Percentiles rank a stretch among this genome's conserved stretches.
Evolutionary conservation across 2,113 vertebrate species (phyloP).

Genomic region (Boulengeromyrus knoepffleri): DNA sequence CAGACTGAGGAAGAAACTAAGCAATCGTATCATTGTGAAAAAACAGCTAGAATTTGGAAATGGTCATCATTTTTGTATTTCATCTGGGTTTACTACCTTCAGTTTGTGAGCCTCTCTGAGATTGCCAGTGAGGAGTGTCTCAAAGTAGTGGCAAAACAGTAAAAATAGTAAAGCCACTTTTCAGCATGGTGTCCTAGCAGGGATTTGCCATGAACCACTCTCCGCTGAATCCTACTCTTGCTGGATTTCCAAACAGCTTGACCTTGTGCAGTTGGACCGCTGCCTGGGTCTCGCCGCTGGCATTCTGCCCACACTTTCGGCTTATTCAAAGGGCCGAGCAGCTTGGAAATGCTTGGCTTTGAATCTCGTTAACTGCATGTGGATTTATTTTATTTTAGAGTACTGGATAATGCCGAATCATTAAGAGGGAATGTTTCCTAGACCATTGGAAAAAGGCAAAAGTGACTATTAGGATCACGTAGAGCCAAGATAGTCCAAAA

Average conservation of each 20-base stretch:
- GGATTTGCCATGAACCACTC: neutral
- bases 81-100: neutral
- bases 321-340: neutral
- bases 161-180: neutral
- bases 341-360: neutral
- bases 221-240: neutral
- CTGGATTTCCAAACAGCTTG: neutral
- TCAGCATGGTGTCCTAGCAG: neutral
- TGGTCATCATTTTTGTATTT: neutral
- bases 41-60: neutral
- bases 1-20: neutral
- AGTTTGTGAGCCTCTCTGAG: neutral
- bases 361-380: neutral
- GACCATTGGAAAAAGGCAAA: neutral
- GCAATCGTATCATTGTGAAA: neutral
- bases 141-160: neutral
- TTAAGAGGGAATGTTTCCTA: neutral
- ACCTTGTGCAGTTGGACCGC: constrained; percentile 3
- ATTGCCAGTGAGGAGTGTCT: neutral
- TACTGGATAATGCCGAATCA: neutral
- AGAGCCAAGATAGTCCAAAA: neutral
- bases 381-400: neutral
- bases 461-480: neutral
- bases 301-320: neutral
- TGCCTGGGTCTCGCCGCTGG: neutral